Conservation (phyloP, 2,888 invertebrate species). For the Drosophila koepferae region DNA sequence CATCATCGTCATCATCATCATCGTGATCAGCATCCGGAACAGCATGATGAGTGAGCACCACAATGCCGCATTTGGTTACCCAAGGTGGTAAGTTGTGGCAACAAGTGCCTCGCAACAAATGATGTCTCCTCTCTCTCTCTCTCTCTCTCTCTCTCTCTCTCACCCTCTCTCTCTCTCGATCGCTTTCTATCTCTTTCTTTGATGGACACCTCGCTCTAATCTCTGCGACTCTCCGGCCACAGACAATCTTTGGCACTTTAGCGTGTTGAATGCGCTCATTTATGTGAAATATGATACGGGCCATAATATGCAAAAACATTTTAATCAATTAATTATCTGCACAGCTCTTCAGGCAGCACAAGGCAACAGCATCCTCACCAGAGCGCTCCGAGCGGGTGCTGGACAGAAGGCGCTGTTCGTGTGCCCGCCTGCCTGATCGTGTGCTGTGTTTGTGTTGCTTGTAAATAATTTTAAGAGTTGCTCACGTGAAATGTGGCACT, state of each 20-base stretch:
- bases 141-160: conserved; percentile 7
- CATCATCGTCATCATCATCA: conserved; percentile 42
- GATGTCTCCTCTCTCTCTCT: conserved; percentile 14
- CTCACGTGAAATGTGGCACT: conserved; percentile 79
- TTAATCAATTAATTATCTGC: conserved; percentile 84
- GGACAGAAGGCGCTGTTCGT: conserved; percentile 36
- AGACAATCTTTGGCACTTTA: conserved; percentile 77
- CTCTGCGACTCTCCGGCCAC: conserved; percentile 43
- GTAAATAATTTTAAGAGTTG: conserved; percentile 77
- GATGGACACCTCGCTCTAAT: conserved; percentile 48
- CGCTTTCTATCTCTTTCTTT: conserved; percentile 16
- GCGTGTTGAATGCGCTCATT: conserved; percentile 82
- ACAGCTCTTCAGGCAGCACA: conserved; percentile 46
- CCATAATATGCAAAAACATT: conserved; percentile 82
- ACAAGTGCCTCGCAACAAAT: conserved; percentile 67
- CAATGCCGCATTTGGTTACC: conserved; percentile 58
- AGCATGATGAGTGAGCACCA: conserved; percentile 48
- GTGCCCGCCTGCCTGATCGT: background rate
- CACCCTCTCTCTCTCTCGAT: background rate
- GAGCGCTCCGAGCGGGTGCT: conserved; percentile 22
- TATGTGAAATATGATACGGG: conserved; percentile 82
- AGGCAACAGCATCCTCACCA: conserved; percentile 24
- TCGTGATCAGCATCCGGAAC: conserved; percentile 35
- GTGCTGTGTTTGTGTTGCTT: conserved; percentile 16
- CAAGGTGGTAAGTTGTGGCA: conserved; percentile 81